Conservation (phyloP, 1,140 invertebrate species). For the Colletes latitarsis region DNA sequence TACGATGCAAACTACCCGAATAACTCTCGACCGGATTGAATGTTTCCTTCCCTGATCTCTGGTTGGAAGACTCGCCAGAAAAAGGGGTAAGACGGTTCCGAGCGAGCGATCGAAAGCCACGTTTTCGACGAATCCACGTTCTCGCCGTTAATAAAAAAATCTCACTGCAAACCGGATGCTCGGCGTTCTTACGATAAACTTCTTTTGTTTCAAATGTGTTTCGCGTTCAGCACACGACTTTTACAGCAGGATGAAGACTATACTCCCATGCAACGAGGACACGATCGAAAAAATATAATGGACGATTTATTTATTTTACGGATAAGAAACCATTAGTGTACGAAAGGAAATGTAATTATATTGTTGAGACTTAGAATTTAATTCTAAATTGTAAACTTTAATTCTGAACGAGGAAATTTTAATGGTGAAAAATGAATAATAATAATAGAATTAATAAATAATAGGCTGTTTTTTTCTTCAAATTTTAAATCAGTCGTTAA, state of each 20-base stretch:
- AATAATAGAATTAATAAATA: too few species aligned
- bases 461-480: too few species aligned
- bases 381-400: too few species aligned
- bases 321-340: too few species aligned
- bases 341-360: too few species aligned
- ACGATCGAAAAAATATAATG: background rate
- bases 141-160: conserved; percentile 2
- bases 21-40: background rate
- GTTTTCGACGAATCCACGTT: background rate
- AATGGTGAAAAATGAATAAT: too few species aligned
- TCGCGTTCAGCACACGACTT: background rate
- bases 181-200: background rate
- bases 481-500: too few species aligned
- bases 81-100: background rate
- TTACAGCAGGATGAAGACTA: too few species aligned
- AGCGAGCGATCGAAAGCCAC: background rate
- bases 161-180: background rate
- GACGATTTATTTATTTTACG: too few species aligned
- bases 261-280: background rate
- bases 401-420: too few species aligned
- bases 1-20: conserved; percentile 29
- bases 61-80: background rate
- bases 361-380: too few species aligned
- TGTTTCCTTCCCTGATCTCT: background rate
- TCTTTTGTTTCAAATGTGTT: background rate